Evolutionary conservation across 2,113 vertebrate genomes (phyloP).

Genomic region (Etheostoma cragini): DNA sequence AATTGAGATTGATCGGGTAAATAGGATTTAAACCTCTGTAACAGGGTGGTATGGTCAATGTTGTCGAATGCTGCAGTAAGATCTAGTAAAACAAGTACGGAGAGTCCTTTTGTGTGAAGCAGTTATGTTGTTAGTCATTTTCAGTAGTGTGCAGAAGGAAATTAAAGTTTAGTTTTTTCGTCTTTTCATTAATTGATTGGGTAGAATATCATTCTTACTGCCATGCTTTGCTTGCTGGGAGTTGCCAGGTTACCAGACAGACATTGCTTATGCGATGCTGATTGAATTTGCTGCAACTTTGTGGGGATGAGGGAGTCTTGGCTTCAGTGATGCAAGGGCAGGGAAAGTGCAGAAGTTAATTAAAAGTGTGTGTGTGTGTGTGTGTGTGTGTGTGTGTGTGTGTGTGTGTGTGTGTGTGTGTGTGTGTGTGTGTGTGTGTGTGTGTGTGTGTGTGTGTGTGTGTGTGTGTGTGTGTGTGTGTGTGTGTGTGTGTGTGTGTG

Average conservation of each 20-base stretch:
- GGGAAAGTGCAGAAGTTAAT: conserved; percentile 21
- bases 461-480: neutral
- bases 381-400: neutral
- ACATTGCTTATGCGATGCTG: conserved; percentile 10
- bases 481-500: neutral
- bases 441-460: neutral
- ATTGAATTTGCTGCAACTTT: conserved; percentile 29
- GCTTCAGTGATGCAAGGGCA: neutral
- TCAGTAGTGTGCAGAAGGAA: conserved; percentile 23
- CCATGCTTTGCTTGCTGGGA: conserved; percentile 42
- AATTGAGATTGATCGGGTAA: no score
- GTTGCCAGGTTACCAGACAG: conserved; percentile 62
- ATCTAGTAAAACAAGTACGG: no score
- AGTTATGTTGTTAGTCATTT: no score
- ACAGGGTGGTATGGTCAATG: no score
- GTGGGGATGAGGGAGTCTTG: conserved; percentile 12
- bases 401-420: neutral
- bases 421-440: neutral
- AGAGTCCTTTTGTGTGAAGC: no score
- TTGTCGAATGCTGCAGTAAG: no score
- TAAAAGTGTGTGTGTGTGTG: neutral
- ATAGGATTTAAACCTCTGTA: no score
- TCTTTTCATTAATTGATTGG: conserved; percentile 46
- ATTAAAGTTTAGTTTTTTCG: neutral
- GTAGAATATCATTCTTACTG: conserved; percentile 30